phyloP scores from a whole-genome alignment of 2,113 vertebrate species.

The Sitta europaea region DNA sequence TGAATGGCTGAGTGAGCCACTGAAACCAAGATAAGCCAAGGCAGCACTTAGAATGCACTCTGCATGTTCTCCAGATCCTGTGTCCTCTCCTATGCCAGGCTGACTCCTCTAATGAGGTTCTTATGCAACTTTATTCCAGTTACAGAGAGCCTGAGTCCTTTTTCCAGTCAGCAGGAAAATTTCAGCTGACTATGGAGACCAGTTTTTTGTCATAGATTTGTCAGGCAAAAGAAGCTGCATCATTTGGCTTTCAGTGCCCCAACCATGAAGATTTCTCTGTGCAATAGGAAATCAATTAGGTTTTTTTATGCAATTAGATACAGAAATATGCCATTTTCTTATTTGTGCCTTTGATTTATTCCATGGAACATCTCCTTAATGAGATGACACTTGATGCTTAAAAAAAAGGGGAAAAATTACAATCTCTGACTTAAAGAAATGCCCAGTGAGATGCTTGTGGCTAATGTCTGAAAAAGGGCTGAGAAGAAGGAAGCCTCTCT shows the following conservation, averaged over 20 bases:
- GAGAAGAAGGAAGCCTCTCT: background rate
- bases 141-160: background rate
- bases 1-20: background rate
- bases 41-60: background rate
- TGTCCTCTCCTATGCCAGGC: background rate
- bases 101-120: background rate
- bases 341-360: background rate
- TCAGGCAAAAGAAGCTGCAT: background rate
- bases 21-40: constrained; percentile 18
- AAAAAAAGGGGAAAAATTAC: background rate
- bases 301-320: background rate
- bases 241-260: background rate
- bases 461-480: background rate
- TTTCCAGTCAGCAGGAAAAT: background rate
- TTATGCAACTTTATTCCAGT: background rate
- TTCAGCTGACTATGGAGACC: background rate
- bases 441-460: background rate
- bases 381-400: background rate
- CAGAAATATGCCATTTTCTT: background rate
- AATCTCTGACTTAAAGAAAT: background rate
- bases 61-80: background rate
- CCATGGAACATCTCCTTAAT: background rate
- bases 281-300: background rate
- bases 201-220: background rate
- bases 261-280: background rate